Evolutionary conservation across 2,797 vertebrate genomes (phyloP).

Genomic region (Melanotaenia trifasciata): DNA sequence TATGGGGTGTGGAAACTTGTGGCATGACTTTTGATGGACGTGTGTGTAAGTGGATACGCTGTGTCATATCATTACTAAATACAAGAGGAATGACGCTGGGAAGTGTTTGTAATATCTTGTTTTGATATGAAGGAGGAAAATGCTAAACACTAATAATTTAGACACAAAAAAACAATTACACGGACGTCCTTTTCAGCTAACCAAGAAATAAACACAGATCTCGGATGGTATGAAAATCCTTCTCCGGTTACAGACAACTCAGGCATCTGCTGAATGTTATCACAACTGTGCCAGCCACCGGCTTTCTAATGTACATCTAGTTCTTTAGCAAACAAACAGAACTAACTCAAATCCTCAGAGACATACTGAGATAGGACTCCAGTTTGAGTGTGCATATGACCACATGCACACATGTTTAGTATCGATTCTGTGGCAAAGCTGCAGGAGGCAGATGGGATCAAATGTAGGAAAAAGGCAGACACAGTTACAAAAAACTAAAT

Average conservation of each 20-base stretch:
- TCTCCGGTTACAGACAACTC: constrained; percentile 19
- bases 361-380: constrained; percentile 31
- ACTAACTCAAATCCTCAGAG: constrained; percentile 11
- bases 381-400: constrained; percentile 4
- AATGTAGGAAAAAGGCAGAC: not conserved
- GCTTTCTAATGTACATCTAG: constrained; percentile 30
- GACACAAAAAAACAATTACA: not conserved
- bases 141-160: not conserved
- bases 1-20: constrained; percentile 34
- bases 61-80: constrained; percentile 12
- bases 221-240: constrained; percentile 32
- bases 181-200: not conserved
- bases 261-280: constrained; percentile 35
- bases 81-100: constrained; percentile 9
- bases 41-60: not conserved
- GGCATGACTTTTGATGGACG: constrained; percentile 17
- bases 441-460: constrained; percentile 29
- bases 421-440: constrained; percentile 41
- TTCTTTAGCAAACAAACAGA: constrained; percentile 28
- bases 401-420: not conserved
- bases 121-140: not conserved
- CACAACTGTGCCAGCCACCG: constrained; percentile 15
- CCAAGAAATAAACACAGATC: not conserved
- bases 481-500: not conserved
- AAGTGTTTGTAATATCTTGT: not conserved